Conservation (phyloP, 2,797 vertebrate species). For the Diceros bicornis region DNA sequence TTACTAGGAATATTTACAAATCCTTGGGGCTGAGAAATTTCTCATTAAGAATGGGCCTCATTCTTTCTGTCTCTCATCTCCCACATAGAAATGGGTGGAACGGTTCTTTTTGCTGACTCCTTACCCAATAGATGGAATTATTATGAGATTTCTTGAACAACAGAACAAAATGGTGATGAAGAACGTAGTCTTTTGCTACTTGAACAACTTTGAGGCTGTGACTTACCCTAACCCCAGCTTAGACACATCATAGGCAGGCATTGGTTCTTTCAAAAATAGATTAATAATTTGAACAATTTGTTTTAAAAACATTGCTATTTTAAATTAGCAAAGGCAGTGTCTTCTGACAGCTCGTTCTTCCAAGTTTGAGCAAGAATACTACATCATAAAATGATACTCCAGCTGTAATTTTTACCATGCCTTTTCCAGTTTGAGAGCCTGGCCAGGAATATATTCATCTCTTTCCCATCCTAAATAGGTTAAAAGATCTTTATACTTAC, state of each 20-base stretch:
- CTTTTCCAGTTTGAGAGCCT: background rate
- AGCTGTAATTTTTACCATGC: background rate
- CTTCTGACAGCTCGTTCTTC: background rate
- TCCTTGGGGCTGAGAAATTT: constrained; percentile 22
- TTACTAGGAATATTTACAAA: constrained; percentile 53
- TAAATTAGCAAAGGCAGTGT: background rate
- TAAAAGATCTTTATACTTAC: background rate
- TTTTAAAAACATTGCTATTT: background rate
- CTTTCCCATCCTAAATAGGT: background rate
- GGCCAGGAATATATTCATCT: background rate
- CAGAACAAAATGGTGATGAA: background rate
- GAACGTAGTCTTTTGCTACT: background rate
- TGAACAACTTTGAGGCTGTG: background rate
- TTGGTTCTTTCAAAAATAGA: background rate
- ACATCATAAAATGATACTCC: background rate
- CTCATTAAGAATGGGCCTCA: background rate
- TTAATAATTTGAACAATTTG: background rate
- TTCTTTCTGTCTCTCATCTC: background rate
- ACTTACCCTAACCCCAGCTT: background rate
- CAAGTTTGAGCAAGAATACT: background rate
- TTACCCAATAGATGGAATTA: background rate
- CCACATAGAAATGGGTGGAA: background rate
- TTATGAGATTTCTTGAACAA: constrained; percentile 2
- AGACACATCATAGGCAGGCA: background rate
- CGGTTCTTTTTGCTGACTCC: background rate